Conservation (phyloP, 2,113 vertebrate species). For the Raja brachyura region DNA sequence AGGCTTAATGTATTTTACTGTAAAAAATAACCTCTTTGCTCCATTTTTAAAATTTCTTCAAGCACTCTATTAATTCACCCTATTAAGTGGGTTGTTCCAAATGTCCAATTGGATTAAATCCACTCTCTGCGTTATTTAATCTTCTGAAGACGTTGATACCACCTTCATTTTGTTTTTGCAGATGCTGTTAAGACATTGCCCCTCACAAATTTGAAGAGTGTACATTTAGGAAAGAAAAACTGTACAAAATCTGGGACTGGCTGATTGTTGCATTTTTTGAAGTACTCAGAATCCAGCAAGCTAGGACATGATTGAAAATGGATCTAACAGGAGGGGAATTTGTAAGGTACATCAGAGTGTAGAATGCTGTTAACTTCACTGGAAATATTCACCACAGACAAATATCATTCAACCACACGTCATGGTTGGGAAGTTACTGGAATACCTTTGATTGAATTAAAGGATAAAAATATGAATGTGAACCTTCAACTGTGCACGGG, state of each 20-base stretch:
- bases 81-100: not conserved
- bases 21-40: not conserved
- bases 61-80: not conserved
- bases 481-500: not conserved
- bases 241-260: not conserved
- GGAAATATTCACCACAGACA: not conserved
- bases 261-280: not conserved
- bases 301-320: not conserved
- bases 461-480: not conserved
- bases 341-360: not conserved
- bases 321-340: not conserved
- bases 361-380: not conserved
- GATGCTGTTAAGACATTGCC: not conserved
- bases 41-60: not conserved
- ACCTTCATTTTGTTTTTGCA: not conserved
- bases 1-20: not conserved
- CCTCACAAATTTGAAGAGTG: not conserved
- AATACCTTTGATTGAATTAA: not conserved
- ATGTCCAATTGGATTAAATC: not conserved
- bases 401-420: not conserved
- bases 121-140: not conserved
- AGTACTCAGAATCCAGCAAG: not conserved
- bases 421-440: not conserved
- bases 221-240: not conserved
- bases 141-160: not conserved